Conservation (phyloP, 2,888 invertebrate species). For the Trissoscelio sp. region DNA sequence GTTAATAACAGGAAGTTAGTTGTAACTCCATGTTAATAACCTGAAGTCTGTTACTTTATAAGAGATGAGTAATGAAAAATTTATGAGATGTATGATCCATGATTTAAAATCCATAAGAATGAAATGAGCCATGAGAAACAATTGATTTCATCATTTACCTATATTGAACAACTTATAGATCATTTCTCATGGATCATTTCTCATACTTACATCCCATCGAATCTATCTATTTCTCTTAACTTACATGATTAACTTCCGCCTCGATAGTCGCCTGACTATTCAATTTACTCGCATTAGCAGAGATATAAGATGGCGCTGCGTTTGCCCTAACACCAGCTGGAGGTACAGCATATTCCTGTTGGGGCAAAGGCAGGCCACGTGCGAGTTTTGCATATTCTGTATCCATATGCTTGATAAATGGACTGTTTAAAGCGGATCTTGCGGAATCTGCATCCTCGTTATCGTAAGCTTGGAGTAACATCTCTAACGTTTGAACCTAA, state of each 20-base stretch:
- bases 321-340: slow-evolving; percentile 87
- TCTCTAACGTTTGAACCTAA: slow-evolving; percentile 90
- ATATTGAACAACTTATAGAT: too few species aligned
- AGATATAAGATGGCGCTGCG: slow-evolving; percentile 88
- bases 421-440: slow-evolving; percentile 88
- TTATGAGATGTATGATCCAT: too few species aligned
- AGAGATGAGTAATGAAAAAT: too few species aligned
- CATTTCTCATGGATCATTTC: too few species aligned
- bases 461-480: slow-evolving; percentile 91
- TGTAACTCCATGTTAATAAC: too few species aligned
- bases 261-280: slow-evolving; percentile 81
- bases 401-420: slow-evolving; percentile 96
- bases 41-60: too few species aligned
- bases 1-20: too few species aligned
- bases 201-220: too few species aligned
- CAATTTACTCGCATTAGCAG: slow-evolving; percentile 83
- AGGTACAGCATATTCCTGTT: slow-evolving; percentile 85
- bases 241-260: slow-evolving; percentile 81
- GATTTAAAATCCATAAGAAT: too few species aligned
- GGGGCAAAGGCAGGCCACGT: slow-evolving; percentile 88
- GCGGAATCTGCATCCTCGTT: slow-evolving; percentile 94
- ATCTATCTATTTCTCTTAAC: too few species aligned
- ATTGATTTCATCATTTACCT: too few species aligned
- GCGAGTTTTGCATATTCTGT: slow-evolving; percentile 93
- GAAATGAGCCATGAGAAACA: too few species aligned